Evolutionary conservation across 2,797 vertebrate species (phyloP).

Genomic region (Buphagus erythrorhynchus): DNA sequence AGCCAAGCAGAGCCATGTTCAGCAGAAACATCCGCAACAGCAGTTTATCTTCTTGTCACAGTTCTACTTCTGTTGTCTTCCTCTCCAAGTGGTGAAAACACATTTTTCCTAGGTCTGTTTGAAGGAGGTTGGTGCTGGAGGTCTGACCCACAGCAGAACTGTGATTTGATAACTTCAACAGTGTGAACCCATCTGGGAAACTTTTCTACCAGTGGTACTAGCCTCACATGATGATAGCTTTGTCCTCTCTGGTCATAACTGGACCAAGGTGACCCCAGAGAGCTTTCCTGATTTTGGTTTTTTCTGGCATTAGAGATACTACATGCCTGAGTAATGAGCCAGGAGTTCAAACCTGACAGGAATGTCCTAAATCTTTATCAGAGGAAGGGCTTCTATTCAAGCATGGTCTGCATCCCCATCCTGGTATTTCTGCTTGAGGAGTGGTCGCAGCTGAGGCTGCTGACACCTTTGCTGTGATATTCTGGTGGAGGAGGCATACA

Average conservation of each 20-base stretch:
- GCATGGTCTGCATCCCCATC: neutral
- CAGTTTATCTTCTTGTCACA: neutral
- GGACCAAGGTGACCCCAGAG: neutral
- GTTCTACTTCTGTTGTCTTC: neutral
- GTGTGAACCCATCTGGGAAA: neutral
- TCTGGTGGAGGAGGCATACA: neutral
- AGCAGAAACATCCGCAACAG: neutral
- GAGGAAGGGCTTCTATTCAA: neutral
- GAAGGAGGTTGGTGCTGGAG: neutral
- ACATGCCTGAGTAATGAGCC: neutral
- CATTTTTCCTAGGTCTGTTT: fast-evolving
- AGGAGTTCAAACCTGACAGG: neutral
- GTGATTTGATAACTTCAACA: neutral
- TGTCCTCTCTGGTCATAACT: neutral
- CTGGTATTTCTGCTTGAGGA: neutral
- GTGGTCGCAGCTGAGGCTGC: neutral
- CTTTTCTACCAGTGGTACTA: neutral
- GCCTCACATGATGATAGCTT: neutral
- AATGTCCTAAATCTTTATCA: neutral
- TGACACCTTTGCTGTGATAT: neutral
- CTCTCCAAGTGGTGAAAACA: neutral
- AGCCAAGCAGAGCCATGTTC: neutral
- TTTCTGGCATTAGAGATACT: neutral
- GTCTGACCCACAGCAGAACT: neutral
- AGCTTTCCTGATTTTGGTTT: neutral